These are phyloP conservation scores for Apaloderma vittatum DNA, from an alignment of 2,113 vertebrate genomes.

Conservation along the genomic window DNA sequence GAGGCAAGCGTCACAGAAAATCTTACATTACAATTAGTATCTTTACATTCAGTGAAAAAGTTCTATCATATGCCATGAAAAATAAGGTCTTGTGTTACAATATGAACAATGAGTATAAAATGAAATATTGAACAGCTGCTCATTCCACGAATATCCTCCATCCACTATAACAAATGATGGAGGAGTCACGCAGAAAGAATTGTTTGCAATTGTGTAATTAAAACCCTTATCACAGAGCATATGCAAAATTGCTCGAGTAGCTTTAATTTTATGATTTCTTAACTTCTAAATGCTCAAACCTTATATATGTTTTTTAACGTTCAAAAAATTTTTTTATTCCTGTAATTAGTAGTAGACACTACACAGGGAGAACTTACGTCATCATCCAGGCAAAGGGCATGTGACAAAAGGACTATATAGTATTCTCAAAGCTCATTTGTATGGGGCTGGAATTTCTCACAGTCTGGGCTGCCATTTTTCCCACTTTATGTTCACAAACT, in stretches of 20 bases:
- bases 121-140: not conserved
- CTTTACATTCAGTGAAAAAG: not conserved
- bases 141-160: not conserved
- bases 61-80: not conserved
- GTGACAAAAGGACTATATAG: not conserved
- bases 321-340: not conserved
- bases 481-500: conserved; percentile 21
- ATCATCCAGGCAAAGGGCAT: conserved; percentile 14
- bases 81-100: not conserved
- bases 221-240: not conserved
- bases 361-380: not conserved
- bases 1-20: not conserved
- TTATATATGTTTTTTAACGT: not conserved
- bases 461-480: conserved; percentile 31
- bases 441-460: conserved; percentile 21
- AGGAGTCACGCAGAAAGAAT: not conserved
- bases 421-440: conserved; percentile 50
- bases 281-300: not conserved
- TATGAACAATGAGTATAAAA: not conserved
- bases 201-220: not conserved
- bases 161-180: not conserved
- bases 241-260: not conserved
- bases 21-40: not conserved
- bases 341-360: not conserved
- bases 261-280: not conserved